Evolutionary conservation across 1,140 invertebrate genomes (phyloP).

Genomic region (Myzus persicae): DNA sequence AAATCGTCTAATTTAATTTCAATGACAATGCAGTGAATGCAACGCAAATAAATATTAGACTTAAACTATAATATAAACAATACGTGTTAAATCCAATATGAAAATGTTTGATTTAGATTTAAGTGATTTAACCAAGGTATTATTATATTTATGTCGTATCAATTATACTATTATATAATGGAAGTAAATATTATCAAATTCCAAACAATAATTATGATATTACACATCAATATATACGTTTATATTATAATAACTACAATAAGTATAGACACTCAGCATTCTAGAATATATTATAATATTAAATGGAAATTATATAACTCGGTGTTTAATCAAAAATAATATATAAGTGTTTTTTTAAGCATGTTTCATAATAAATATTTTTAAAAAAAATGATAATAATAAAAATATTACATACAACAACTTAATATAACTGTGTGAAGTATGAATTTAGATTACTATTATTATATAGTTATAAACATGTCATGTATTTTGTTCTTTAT

Average conservation of each 20-base stretch:
- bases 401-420: neutral
- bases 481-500: neutral
- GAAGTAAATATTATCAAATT: neutral
- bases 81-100: slow-evolving; percentile 8
- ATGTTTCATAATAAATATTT: neutral
- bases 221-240: neutral
- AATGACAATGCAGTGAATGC: neutral
- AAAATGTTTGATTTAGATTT: slow-evolving; percentile 3
- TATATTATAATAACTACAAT: neutral
- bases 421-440: neutral
- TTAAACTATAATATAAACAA: neutral
- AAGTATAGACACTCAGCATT: neutral
- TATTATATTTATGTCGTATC: neutral
- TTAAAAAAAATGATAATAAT: neutral
- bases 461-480: neutral
- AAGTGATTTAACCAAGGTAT: neutral
- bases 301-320: neutral
- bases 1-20: neutral
- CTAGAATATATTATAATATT: neutral
- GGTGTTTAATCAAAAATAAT: neutral
- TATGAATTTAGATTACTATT: neutral
- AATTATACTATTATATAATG: neutral
- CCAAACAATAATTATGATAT: neutral
- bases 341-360: neutral
- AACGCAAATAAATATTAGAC: neutral